Percentiles rank a stretch among this genome's conserved stretches.
Evolutionary conservation across 1,140 invertebrate species (phyloP).

Genomic region (Rhyzopertha dominica): DNA sequence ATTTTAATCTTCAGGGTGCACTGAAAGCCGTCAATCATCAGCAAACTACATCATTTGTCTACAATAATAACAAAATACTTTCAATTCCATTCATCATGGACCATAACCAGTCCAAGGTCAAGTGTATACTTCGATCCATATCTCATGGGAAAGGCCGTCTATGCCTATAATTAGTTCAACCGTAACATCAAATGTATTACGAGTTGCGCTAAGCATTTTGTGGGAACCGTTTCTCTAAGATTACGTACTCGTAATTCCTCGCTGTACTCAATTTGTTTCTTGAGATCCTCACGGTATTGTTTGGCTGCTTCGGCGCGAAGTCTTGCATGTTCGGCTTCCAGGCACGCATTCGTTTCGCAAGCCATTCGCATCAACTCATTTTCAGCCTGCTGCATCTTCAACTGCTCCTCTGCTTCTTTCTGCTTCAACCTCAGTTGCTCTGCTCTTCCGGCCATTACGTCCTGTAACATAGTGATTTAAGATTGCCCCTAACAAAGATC

Average conservation of each 20-base stretch:
- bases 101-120: too few relatives aligned
- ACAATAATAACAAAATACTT: too few relatives aligned
- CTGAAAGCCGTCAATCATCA: too few relatives aligned
- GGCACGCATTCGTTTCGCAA: slow-evolving; percentile 31
- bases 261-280: slow-evolving; percentile 40
- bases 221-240: too few relatives aligned
- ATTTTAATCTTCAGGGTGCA: too few relatives aligned
- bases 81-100: too few relatives aligned
- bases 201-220: too few relatives aligned
- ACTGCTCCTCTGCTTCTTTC: slow-evolving; percentile 31
- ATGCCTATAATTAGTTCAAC: too few relatives aligned
- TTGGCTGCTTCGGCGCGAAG: slow-evolving; percentile 20
- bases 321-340: slow-evolving; percentile 34
- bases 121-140: too few relatives aligned
- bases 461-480: slow-evolving; percentile 15
- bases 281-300: slow-evolving; percentile 37
- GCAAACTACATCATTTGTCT: too few relatives aligned
- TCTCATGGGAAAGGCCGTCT: too few relatives aligned
- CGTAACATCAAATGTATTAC: too few relatives aligned
- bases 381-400: slow-evolving; percentile 34
- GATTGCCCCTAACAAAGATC: not conserved
- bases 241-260: slow-evolving; percentile 34
- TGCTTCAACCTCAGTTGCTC: slow-evolving; percentile 34
- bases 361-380: slow-evolving; percentile 33
- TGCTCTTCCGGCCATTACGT: slow-evolving; percentile 28